phyloP scores from a whole-genome alignment of 2,888 invertebrate genomes.

The Corbicula japonica region DNA sequence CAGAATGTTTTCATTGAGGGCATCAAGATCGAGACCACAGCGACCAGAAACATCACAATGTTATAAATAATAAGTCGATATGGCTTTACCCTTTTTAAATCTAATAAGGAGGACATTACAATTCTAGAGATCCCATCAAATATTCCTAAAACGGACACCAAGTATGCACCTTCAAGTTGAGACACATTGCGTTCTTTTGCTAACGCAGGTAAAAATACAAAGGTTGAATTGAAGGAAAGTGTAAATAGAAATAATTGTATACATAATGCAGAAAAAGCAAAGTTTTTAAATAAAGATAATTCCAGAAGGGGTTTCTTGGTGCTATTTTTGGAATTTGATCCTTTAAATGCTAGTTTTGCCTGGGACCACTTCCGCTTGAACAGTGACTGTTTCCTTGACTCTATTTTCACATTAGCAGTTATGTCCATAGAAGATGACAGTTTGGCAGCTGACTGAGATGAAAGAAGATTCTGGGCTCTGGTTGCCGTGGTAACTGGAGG shows the following conservation, averaged over 20 bases:
- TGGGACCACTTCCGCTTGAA: slow-evolving; percentile 48
- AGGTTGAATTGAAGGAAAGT: slow-evolving; percentile 71
- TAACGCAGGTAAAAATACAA: slow-evolving; percentile 78
- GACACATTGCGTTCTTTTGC: slow-evolving; percentile 70
- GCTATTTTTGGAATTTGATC: slow-evolving; percentile 20
- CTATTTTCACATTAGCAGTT: slow-evolving; percentile 50
- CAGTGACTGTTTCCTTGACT: slow-evolving; percentile 44
- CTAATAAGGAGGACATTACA: slow-evolving; percentile 71
- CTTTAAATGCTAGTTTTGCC: slow-evolving; percentile 44
- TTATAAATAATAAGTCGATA: slow-evolving; percentile 75
- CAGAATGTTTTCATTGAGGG: slow-evolving; percentile 67
- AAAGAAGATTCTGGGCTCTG: slow-evolving; percentile 19
- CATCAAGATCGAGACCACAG: slow-evolving; percentile 68
- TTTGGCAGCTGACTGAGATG: slow-evolving; percentile 25
- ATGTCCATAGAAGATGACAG: slow-evolving; percentile 53
- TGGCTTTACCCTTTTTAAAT: slow-evolving; percentile 69
- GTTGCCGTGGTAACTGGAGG: slow-evolving; percentile 25
- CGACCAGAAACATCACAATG: slow-evolving; percentile 73
- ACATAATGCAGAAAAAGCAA: slow-evolving; percentile 67
- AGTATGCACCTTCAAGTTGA: slow-evolving; percentile 71
- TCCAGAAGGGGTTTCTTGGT: slow-evolving; percentile 62
- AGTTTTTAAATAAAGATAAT: slow-evolving; percentile 66
- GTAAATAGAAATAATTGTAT: slow-evolving; percentile 70
- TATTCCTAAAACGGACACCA: slow-evolving; percentile 76
- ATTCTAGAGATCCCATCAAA: slow-evolving; percentile 74